Evolutionary conservation across 2,888 invertebrate species (phyloP), one percentile per base, ranked within the genome.

Genomic region (Drosophila basisetae): DNA sequence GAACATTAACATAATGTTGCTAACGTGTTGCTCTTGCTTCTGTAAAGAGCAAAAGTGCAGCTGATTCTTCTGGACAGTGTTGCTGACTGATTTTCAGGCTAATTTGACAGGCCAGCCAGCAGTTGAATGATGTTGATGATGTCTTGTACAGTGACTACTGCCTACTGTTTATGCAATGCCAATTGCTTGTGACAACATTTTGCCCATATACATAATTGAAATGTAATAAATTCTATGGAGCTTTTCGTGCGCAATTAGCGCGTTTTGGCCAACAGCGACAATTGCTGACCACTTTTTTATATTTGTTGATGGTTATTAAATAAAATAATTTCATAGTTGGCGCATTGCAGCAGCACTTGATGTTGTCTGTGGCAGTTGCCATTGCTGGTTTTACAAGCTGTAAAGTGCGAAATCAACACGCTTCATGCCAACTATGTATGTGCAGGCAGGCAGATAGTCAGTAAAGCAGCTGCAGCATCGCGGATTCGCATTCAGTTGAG

Each of bases 371-470:
- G 63, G 70, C 77, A 67, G 75, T 78, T 83, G 78, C 86, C 85
- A 84, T 80, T 90, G 90, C 80, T 76, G 79, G 64, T 77, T 74
- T 78, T 81, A 91, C 87, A 87, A 89, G 87, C 77, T 87, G 87
- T 91, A 86, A 91, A 90, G 87, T 91, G 87, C 91, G 87, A 87
- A 91, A 90, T 89, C 81, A 90, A 91, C 87, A 87, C 87, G 91
- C 89, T 90, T 91, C 90, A 87, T 91, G 76, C 89, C 90, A 91
- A 90, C 78, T 89, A 76, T 63, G 68, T 73, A 59, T 59, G 41
- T 37, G 35, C 54, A 52, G 37, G 60, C 62, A 35, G 55, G 52
- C 68, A 47, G 47, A 25, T 2, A 41, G 41, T 10, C 22, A 47
- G 28, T 28, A 28, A 3, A 28, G 39, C 68, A 80, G 72, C 80